Conservation (phyloP, 2,888 invertebrate species). For the Alentia gelatinosa region DNA sequence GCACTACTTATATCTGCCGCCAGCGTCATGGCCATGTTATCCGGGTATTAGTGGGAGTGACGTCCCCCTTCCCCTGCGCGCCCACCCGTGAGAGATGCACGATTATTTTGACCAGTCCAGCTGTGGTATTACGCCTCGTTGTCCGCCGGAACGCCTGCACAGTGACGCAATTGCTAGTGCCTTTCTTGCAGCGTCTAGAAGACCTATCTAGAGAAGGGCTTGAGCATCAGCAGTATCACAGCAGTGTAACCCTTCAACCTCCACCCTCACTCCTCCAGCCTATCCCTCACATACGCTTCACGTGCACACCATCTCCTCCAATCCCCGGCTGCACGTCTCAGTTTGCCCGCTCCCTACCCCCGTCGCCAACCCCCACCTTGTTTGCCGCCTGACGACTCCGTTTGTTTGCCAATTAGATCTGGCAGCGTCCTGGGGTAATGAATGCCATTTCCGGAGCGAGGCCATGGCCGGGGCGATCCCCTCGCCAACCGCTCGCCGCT, state of each 20-base stretch:
- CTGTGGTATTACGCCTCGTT: neutral
- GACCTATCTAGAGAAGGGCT: no score
- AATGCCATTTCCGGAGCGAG: constrained; percentile 9
- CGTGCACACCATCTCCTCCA: neutral
- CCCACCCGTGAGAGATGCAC: neutral
- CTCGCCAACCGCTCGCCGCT: neutral
- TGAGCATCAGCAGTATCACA: no score
- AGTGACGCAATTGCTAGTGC: no score
- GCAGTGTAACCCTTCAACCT: no score
- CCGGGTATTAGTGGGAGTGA: neutral
- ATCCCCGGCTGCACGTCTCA: neutral
- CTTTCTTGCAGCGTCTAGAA: no score
- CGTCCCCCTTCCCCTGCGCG: no score
- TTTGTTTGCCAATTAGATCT: constrained; percentile 26
- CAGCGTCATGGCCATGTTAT: no score
- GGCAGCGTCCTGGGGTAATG: neutral
- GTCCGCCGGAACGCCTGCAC: no score
- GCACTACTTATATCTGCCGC: no score
- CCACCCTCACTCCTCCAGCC: no score
- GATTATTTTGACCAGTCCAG: neutral
- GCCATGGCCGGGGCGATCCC: neutral
- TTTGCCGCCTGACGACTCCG: neutral
- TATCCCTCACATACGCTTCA: no score
- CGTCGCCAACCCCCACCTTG: neutral
- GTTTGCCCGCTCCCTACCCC: neutral